Evolutionary conservation across 1,140 invertebrate genomes (phyloP).

Genomic region (Bombus balteatus): DNA sequence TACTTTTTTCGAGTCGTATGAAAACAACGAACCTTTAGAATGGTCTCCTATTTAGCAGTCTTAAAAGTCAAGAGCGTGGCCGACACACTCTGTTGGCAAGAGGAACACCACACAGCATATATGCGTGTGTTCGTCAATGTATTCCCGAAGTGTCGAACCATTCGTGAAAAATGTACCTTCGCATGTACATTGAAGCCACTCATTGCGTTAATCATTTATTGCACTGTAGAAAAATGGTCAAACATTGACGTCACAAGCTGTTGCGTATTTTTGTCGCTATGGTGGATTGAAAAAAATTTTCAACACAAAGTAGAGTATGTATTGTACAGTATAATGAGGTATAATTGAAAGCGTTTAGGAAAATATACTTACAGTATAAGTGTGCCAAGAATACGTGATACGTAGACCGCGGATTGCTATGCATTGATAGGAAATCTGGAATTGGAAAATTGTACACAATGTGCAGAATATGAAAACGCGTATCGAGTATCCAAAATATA

Average conservation of each 20-base stretch:
- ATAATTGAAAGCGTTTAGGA: too few relatives aligned
- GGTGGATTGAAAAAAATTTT: background rate
- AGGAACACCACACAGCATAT: constrained; percentile 60
- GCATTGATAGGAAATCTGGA: too few relatives aligned
- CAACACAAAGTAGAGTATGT: background rate
- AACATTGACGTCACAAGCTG: too few relatives aligned
- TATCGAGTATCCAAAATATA: too few relatives aligned
- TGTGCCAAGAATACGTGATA: too few relatives aligned
- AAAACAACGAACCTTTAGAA: constrained; percentile 43
- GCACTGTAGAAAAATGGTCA: background rate
- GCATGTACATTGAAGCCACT: constrained; percentile 19
- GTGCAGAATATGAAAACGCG: too few relatives aligned
- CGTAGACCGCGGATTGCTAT: too few relatives aligned
- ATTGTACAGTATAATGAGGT: too few relatives aligned
- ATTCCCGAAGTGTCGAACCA: constrained; percentile 56
- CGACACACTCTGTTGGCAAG: constrained; percentile 72
- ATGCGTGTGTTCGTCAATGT: background rate
- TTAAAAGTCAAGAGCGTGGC: constrained; percentile 72
- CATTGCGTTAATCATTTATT: constrained; percentile 24
- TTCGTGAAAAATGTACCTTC: constrained; percentile 29
- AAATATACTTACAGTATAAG: too few relatives aligned
- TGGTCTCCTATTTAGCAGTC: constrained; percentile 61
- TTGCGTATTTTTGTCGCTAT: too few relatives aligned
- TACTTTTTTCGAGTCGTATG: constrained; percentile 19
- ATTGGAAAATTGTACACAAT: too few relatives aligned